Conservation (phyloP, 2,797 vertebrate genomes). For the Chaetodon trifasciatus region DNA sequence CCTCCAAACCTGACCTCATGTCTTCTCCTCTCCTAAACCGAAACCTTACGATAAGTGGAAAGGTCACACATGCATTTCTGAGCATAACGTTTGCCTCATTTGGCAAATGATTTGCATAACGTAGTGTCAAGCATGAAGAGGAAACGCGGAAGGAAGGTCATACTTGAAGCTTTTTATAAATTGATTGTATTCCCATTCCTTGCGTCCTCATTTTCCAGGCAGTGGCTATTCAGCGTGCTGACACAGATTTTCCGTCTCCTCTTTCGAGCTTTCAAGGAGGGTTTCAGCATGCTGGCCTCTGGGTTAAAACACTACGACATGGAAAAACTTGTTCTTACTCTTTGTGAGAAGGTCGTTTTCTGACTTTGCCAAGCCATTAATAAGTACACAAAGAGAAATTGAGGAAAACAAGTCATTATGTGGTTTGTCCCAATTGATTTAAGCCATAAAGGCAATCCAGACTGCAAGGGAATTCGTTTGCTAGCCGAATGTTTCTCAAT, state of each 20-base stretch:
- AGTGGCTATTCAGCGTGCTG: conserved; percentile 61
- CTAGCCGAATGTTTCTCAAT: background rate
- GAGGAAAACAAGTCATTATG: conserved; percentile 28
- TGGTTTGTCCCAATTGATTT: conserved; percentile 25
- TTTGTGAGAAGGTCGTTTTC: conserved; percentile 16
- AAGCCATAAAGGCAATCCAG: background rate
- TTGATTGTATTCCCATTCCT: conserved; percentile 69
- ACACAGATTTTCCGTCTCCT: conserved; percentile 76
- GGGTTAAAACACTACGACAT: conserved; percentile 36
- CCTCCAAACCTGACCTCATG: conserved; percentile 26
- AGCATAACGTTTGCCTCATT: conserved; percentile 28
- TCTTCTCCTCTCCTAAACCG: background rate
- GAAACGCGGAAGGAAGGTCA: conserved; percentile 47
- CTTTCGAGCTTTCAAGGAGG: conserved; percentile 34
- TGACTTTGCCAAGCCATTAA: conserved; percentile 28
- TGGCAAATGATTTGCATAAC: conserved; percentile 39
- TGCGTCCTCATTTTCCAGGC: conserved; percentile 71
- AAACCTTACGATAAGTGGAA: conserved; percentile 12
- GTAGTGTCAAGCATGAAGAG: conserved; percentile 39
- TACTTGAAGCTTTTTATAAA: conserved; percentile 66
- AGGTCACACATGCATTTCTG: conserved; percentile 27
- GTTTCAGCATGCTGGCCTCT: conserved; percentile 48
- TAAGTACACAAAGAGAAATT: background rate
- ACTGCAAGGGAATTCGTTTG: background rate
- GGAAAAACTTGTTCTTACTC: conserved; percentile 54